Evolutionary conservation across 2,888 invertebrate species (phyloP), one percentile per base, ranked within the genome.

Genomic region (Spicauda simplicius): DNA sequence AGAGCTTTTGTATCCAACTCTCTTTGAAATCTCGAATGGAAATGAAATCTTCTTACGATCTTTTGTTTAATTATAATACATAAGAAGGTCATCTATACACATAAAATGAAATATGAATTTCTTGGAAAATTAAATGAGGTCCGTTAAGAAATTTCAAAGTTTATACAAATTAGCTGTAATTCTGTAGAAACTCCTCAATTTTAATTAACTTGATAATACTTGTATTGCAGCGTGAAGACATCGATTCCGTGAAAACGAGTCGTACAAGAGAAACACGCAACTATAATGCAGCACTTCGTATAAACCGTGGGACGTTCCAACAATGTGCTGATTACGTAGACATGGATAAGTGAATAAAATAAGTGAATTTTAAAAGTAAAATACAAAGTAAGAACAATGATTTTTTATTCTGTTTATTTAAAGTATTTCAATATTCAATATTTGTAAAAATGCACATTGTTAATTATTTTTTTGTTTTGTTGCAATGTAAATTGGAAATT

Each of bases 211-310:
- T 41, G 14, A 14, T 7, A 41, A 41, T 41, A 41, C 3, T 53
- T 68, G 7, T 50, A 14, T 64, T 60, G 14, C 58, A 59, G 53
- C 14, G 60, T 84, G 5, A 92, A 92, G 74, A 86, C 92, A 25
- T 91, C 91, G 80, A 80, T 91, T 73, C 92, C 92, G 76, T 93
- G 92, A 93, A 90, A 91, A 80, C 89, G 84, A 81, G 74, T 82
- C 74, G 87, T 86, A 82, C 88, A 87, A 85, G 88, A 89, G 86
- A 90, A 88, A 86, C 91, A 87, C 71, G 84, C 80, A 45, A 85
- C 80, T 73, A 83, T 91, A 37, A 77, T 91, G 73, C 88, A 92
- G 73, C 91, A 91, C 72, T 76, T 76, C 68, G 74, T 76, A 18
- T 76, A 73, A 66, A 56, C 48, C 45, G 14, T 16, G 16, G 12